Base-by-base conservation (phyloP, 2,888 invertebrate species). In the Lysandra coridon region DNA sequence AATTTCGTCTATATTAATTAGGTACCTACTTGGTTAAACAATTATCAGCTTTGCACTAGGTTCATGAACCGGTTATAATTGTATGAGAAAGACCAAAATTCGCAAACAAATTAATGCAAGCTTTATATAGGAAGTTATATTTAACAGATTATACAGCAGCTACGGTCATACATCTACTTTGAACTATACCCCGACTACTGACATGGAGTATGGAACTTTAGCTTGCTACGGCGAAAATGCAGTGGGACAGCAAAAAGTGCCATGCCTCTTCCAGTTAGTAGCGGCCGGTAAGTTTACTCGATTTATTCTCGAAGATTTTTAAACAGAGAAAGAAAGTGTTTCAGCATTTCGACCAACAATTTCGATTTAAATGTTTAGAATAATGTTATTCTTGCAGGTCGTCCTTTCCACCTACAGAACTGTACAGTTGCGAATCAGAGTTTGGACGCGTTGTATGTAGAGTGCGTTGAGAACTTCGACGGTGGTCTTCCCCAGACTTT, bases 361-460 rank as follows among this genome's bases (percentile, higher is more conserved):
- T 49, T 49, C 49, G 2, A 49, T 49, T 10, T 49, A 12, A 44
- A 49, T 49, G 6, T 10, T 49, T 49, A 17, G 17, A 4, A 57
- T 57, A 57, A 57, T 57, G 17, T 37, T 17, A 17, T 69, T 69
- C 33, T 4, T 37, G 73, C 95, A 98, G 98, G 98, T 87, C 97
- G 98, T 75, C 98, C 98, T 7, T 98, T 98, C 88, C 97, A 98
- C 79, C 95, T 98, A 80, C 96, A 97, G 87, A 98, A 98, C 92
- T 98, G 98, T 90, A 96, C 97, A n/a, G 96, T 98, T 57, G 96
- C 97, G 80, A 98, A 98, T 92, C 97, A 98, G 90, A 98, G 98
- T 80, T 95, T 96, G 82, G 97, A 98, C 87, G 97, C 98, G 0
- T 88, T 98, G 80, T 96, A 97, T 89, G 97, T 98, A 78, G 98